Evolutionary conservation across 2,888 invertebrate genomes (phyloP), one percentile per base, ranked within the genome.

Genomic region (Fabriciana adippe): DNA sequence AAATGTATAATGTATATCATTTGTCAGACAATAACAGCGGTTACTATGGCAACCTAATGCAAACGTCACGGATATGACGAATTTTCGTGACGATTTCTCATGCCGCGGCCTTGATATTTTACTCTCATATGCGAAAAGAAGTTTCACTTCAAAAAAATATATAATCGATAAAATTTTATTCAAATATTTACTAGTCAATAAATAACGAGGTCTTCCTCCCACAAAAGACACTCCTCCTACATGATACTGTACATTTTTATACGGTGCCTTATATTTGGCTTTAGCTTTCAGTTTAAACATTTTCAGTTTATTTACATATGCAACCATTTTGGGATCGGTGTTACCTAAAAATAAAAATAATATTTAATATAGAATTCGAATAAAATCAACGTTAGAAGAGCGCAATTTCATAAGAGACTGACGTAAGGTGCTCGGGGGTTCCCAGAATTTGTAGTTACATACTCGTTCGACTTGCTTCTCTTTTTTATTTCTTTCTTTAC

Each of bases 371-470:
- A 50, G 0, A 16, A 3, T 50, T 35, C n/a, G 14, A n/a, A 56
- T 48, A 26, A 41, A 18, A 54, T 51, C 47, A 47, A 35, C 14
- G 31, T 53, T 16, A 18, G 21, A 74, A 69, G 14, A 61, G 56
- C 3, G n/a, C 15, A 18, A 18, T 16, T 61, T 55, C 45, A 50
- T 18, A 21, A 57, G 15, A 61, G 62, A 81, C 88, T 82, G 74
- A 90, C 91, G 87, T 65, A 90, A 79, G 4, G 86, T 80, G 74
- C 81, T 85, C 0, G 91, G 91, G 14, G 91, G 84, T 74, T 89
- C 88, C 91, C 91, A 91, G 78, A 91, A 91, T 73, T 89, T 89
- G 71, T 89, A 90, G 69, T 74, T 84, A 71, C 89, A 90, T 26
- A 82, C 65, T 73, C 88, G 80, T 74, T 87, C 87, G 4, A 66